Conservation (phyloP, 1,140 invertebrate genomes). For the Listronotus bonariensis region DNA sequence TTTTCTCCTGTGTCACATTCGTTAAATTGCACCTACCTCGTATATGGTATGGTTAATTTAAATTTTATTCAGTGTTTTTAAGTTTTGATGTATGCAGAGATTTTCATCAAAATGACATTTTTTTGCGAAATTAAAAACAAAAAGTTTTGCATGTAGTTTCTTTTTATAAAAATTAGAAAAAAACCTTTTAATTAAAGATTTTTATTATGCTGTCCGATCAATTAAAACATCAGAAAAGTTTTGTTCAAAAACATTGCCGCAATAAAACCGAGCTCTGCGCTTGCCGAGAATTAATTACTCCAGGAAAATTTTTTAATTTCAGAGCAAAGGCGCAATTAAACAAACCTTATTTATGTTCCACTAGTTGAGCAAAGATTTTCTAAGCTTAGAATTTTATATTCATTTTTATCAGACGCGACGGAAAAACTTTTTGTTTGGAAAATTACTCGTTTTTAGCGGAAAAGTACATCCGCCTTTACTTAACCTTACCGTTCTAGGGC, state of each 20-base stretch:
- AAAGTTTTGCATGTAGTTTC: too few species aligned
- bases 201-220: not conserved
- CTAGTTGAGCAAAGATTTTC: conserved; percentile 26
- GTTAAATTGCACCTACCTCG: too few species aligned
- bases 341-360: conserved; percentile 30
- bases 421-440: conserved; percentile 7
- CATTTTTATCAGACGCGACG: conserved; percentile 12
- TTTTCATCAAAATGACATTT: too few species aligned
- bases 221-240: conserved; percentile 23
- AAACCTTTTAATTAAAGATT: too few species aligned
- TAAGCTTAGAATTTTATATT: conserved; percentile 25
- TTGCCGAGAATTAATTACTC: conserved; percentile 22
- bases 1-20: too few species aligned
- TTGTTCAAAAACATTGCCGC: conserved; percentile 19
- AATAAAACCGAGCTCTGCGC: conserved; percentile 13
- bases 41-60: too few species aligned
- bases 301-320: conserved; percentile 28
- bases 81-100: too few species aligned
- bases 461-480: not conserved
- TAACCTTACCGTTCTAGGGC: too few species aligned
- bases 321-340: conserved; percentile 26
- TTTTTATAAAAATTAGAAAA: too few species aligned
- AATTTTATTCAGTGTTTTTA: too few species aligned
- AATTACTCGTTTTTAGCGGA: conserved; percentile 5
- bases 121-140: too few species aligned